A percentile compares a stretch with the other conserved stretches of the same genome.
These are phyloP conservation scores for Chloroclysta siterata DNA, from an alignment of 2,888 invertebrate genomes.

Conservation along the genomic window DNA sequence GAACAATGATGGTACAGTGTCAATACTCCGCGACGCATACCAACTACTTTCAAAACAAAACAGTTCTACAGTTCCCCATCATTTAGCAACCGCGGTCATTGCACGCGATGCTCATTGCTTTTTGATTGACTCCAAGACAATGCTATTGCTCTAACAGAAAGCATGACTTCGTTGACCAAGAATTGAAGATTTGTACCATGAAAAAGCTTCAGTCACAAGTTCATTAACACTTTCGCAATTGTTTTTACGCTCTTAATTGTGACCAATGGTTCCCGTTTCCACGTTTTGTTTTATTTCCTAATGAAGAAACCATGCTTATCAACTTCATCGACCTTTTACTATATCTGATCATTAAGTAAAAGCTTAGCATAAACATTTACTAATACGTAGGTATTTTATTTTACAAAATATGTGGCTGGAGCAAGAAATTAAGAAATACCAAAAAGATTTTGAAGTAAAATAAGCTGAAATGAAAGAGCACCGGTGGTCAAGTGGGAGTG, in stretches of 20 bases:
- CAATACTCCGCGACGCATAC: slow-evolving; percentile 59
- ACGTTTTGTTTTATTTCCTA: slow-evolving; percentile 46
- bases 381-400: no score
- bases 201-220: slow-evolving; percentile 64
- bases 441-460: no score
- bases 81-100: slow-evolving; percentile 78
- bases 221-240: slow-evolving; percentile 79
- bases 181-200: slow-evolving; percentile 66
- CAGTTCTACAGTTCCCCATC: slow-evolving; percentile 75
- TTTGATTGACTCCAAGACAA: slow-evolving; percentile 76
- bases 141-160: slow-evolving; percentile 63
- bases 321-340: neutral
- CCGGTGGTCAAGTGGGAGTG: no score
- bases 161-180: slow-evolving; percentile 67
- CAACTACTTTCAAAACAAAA: slow-evolving; percentile 58
- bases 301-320: neutral
- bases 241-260: slow-evolving; percentile 75
- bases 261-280: slow-evolving; percentile 59
- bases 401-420: no score
- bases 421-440: no score
- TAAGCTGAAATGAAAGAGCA: no score
- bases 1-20: slow-evolving; percentile 43
- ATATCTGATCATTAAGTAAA: neutral
- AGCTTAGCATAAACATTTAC: neutral
- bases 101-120: slow-evolving; percentile 76